Evolutionary conservation across 2,797 vertebrate genomes (phyloP).

Genomic region (Girardinus metallicus): DNA sequence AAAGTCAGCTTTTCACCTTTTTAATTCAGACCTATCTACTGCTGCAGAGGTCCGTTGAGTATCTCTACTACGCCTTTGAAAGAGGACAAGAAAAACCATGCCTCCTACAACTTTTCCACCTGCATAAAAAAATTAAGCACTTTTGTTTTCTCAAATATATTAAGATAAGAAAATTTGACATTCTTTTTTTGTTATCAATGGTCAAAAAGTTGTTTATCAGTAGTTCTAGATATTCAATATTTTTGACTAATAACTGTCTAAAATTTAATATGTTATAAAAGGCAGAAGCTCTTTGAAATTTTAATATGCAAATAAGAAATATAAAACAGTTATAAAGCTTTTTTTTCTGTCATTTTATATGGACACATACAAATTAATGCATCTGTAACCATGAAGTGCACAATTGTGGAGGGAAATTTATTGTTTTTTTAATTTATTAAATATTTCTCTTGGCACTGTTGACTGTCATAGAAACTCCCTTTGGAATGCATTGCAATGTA

Average conservation of each 20-base stretch:
- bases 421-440: neutral
- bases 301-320: neutral
- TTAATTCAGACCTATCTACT: neutral
- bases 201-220: neutral
- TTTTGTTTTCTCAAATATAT: neutral
- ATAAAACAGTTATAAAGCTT: neutral
- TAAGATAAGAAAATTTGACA: neutral
- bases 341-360: neutral
- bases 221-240: neutral
- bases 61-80: neutral
- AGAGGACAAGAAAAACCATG: neutral
- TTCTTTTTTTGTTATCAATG: neutral
- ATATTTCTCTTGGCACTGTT: neutral
- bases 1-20: neutral
- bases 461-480: neutral
- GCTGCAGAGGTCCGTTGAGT: neutral
- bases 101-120: neutral
- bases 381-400: neutral
- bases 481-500: neutral
- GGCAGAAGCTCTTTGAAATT: neutral
- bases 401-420: neutral
- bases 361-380: neutral
- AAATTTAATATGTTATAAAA: neutral
- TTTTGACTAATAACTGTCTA: neutral
- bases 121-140: neutral